Evolutionary conservation across 2,888 invertebrate genomes (phyloP).

Genomic region (Bimastos eiseni): DNA sequence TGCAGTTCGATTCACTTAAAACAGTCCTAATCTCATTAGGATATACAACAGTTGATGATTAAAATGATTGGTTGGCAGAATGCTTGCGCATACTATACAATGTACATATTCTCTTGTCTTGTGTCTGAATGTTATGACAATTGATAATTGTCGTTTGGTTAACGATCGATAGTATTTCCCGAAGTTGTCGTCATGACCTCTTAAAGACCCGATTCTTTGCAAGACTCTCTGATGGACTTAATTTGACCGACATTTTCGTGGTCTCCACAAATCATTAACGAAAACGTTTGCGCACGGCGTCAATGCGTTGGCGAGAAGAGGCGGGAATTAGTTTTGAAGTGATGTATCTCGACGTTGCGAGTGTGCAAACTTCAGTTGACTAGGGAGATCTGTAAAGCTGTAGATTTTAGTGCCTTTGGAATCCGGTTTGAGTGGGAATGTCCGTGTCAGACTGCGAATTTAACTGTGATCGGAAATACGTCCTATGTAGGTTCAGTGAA

Average conservation of each 20-base stretch:
- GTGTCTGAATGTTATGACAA: background rate
- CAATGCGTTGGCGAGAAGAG: background rate
- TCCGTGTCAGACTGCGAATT: background rate
- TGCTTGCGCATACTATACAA: background rate
- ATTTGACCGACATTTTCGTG: background rate
- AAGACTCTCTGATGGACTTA: background rate
- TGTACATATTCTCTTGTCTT: background rate
- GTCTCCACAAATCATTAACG: background rate
- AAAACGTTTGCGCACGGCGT: too few species aligned
- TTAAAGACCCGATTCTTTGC: background rate
- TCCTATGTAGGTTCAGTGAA: constrained; percentile 2
- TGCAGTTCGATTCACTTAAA: background rate
- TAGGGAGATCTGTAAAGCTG: background rate
- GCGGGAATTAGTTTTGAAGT: background rate
- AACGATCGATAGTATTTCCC: background rate
- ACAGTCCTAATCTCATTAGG: background rate
- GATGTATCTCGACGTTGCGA: background rate
- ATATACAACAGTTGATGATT: background rate
- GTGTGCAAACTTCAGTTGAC: background rate
- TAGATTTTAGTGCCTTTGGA: constrained; percentile 13
- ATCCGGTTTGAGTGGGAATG: background rate
- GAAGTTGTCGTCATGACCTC: background rate
- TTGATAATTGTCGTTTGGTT: background rate
- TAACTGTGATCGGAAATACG: background rate
- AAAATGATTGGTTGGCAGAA: background rate